Evolutionary conservation across 2,113 vertebrate genomes (phyloP).

Genomic region (Zapus hudsonius): DNA sequence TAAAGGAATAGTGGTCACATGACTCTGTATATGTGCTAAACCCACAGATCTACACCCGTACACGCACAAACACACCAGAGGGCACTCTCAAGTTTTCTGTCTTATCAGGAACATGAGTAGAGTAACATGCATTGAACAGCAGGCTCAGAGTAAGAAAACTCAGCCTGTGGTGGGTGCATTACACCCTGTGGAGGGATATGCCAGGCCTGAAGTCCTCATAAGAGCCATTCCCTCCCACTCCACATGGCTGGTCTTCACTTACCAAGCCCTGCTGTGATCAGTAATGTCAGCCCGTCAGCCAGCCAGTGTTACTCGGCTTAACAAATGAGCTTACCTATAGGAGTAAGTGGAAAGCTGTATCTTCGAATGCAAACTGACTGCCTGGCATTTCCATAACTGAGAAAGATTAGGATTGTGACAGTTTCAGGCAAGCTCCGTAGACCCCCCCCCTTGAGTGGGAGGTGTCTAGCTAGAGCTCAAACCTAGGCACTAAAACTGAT

Average conservation of each 20-base stretch:
- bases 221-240: not conserved
- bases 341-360: not conserved
- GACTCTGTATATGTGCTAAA: not conserved
- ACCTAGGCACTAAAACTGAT: too few relatives aligned
- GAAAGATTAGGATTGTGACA: too few relatives aligned
- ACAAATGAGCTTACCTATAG: not conserved
- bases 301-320: not conserved
- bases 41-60: not conserved
- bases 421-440: too few relatives aligned
- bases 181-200: too few relatives aligned
- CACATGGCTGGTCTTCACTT: not conserved
- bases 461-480: too few relatives aligned
- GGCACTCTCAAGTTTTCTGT: not conserved
- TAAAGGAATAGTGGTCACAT: not conserved
- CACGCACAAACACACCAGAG: not conserved
- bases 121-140: not conserved
- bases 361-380: not conserved
- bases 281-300: not conserved
- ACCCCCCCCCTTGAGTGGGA: too few relatives aligned
- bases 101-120: not conserved
- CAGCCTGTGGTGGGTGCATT: not conserved
- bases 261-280: not conserved
- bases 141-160: not conserved
- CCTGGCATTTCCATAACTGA: not conserved
- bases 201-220: too few relatives aligned